A percentile compares a stretch with the other conserved stretches of the same genome.
These are phyloP conservation scores for Eurypyga helias DNA, from an alignment of 2,113 vertebrate species.

Conservation along the genomic window DNA sequence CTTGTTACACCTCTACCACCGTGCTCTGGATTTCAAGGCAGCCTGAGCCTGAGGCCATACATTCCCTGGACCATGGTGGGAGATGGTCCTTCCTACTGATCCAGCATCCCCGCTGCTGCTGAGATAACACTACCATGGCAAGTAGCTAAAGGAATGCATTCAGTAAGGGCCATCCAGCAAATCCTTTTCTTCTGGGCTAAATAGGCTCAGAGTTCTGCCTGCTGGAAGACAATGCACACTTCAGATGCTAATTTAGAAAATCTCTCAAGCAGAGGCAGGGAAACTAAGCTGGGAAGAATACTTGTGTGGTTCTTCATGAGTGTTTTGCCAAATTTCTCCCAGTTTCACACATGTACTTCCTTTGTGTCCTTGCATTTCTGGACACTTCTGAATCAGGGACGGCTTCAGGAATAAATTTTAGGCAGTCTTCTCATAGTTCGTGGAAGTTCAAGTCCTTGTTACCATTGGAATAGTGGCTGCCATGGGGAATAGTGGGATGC, in stretches of 20 bases:
- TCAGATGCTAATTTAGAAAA: not conserved
- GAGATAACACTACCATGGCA: not conserved
- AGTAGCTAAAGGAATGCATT: not conserved
- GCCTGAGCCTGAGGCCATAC: not conserved
- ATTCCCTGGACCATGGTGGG: not conserved
- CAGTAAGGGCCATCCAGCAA: not conserved
- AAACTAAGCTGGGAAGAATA: not conserved
- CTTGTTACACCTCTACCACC: not conserved
- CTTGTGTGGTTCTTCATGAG: not conserved
- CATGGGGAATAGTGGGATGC: rapidly evolving
- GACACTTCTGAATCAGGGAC: not conserved
- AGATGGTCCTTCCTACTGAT: not conserved
- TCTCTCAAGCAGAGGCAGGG: not conserved
- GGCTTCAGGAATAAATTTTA: not conserved
- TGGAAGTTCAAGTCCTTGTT: not conserved
- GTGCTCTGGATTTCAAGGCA: not conserved
- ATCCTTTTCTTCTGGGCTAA: not conserved
- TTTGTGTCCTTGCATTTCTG: not conserved
- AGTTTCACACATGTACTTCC: not conserved
- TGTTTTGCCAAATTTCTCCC: not conserved
- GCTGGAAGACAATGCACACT: not conserved
- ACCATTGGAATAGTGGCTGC: not conserved
- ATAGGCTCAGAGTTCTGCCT: not conserved
- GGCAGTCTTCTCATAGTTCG: not conserved
- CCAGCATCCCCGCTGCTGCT: not conserved